Base-by-base conservation (phyloP, 2,888 invertebrate species). In the Melieria crassipennis region DNA sequence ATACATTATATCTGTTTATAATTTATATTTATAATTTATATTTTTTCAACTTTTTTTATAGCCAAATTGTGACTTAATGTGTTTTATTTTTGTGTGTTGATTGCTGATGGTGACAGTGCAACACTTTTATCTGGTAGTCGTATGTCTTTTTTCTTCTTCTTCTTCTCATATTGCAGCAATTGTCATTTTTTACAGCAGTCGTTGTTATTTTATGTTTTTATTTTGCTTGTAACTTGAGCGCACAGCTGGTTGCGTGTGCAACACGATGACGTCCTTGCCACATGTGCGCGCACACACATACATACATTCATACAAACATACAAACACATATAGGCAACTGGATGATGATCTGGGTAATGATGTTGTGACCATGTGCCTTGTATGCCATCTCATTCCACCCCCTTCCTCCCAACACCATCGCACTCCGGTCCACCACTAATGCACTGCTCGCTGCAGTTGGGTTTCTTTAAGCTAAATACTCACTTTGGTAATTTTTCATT, bases 401-500 rank as follows among this genome's bases (percentile, higher is more conserved):
- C 30, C 30, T 2, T 30, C 2, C 30, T 0, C 30, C 30, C 30
- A 30, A 1, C 30, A 1, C 1, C 30, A 30, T 30, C 30, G 1
- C 52, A 52, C 11, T 42, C 46, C 75, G 30, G 1, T 30, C 30
- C 30, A 30, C 30, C 30, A 55, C 60, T 63, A 60, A 63, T 62
- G 62, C 57, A 63, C 30, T 30, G 30, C 30, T 30, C 30, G 30
- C 30, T 30, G 30, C 30, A 30, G 30, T 30, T 30, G 52, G 57
- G 69, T 64, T 57, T 69, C 69, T 69, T 69, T 63, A 57, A 63
- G 69, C 63, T 69, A 70, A 70, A 65, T 65, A 70, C 64, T 65
- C 65, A 70, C 58, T 75, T 76, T 58, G 67, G 74, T 76, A 76
- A 78, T 78, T 78, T 76, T 77, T 78, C 78, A 78, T 76, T 77